Evolutionary conservation across 2,888 invertebrate genomes (phyloP).

Genomic region (Tiliacea aurago): DNA sequence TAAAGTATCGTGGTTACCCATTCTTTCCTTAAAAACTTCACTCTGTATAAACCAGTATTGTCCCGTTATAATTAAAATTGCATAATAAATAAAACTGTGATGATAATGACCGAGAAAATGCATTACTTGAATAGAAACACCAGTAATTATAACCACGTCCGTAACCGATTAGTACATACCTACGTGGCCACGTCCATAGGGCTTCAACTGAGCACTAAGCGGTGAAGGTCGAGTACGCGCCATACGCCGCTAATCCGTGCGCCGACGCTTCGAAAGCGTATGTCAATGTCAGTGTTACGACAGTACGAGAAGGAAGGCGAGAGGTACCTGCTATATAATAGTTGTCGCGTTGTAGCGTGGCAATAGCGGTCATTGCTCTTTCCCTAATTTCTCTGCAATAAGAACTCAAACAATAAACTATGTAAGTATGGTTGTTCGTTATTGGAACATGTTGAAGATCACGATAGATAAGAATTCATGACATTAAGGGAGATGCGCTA

Average conservation of each 20-base stretch:
- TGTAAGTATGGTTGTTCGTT: not conserved
- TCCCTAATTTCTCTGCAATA: not conserved
- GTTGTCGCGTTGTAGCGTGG: not conserved
- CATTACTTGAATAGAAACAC: not conserved
- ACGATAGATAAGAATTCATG: not conserved
- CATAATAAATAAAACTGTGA: not conserved
- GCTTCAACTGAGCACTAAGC: constrained; percentile 49
- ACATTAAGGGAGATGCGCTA: no score
- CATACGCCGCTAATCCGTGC: constrained; percentile 40
- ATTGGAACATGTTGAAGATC: not conserved
- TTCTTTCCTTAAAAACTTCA: no score
- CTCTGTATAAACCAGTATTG: no score
- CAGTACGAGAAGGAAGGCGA: not conserved
- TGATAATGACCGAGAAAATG: not conserved
- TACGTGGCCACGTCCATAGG: constrained; percentile 33
- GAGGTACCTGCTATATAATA: not conserved
- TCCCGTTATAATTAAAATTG: no score
- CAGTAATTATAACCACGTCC: constrained; percentile 25
- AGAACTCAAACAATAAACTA: not conserved
- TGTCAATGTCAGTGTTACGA: constrained; percentile 51
- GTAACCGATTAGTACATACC: constrained; percentile 39
- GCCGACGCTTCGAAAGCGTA: constrained; percentile 43
- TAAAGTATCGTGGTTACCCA: no score
- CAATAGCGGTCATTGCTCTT: not conserved
- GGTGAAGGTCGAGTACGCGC: constrained; percentile 37